Evolutionary conservation across 2,888 invertebrate species (phyloP).

Genomic region (Cryptophagus acutangulus): DNA sequence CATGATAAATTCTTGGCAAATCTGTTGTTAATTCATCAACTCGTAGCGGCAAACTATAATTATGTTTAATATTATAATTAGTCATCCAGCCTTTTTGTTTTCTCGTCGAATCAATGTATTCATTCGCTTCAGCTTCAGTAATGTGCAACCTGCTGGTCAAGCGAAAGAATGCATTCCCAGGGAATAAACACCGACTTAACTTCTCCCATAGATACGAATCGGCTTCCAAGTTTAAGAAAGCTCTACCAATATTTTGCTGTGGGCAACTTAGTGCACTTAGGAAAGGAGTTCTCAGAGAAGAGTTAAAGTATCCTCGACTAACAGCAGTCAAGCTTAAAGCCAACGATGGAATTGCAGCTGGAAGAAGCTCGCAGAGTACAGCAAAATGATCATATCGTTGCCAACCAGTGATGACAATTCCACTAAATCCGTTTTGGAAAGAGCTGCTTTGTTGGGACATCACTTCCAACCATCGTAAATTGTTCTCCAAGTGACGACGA

Average conservation of each 20-base stretch:
- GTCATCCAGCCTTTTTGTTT: conserved; percentile 61
- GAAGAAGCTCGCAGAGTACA: conserved; percentile 60
- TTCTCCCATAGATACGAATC: conserved; percentile 61
- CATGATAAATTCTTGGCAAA: conserved; percentile 55
- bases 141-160: conserved; percentile 48
- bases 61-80: conserved; percentile 62
- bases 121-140: conserved; percentile 45
- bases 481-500: conserved; percentile 65
- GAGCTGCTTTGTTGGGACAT: conserved; percentile 56
- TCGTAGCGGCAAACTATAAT: conserved; percentile 62
- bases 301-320: conserved; percentile 58
- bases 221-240: conserved; percentile 54
- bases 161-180: conserved; percentile 55
- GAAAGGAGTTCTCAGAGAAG: conserved; percentile 48
- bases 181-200: conserved; percentile 59
- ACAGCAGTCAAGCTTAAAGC: conserved; percentile 58
- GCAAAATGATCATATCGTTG: conserved; percentile 64
- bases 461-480: conserved; percentile 63
- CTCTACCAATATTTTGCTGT: conserved; percentile 34
- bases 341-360: conserved; percentile 59
- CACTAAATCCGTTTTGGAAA: conserved; percentile 51
- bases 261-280: conserved; percentile 55
- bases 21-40: conserved; percentile 58
- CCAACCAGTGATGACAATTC: conserved; percentile 58
- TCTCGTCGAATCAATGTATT: conserved; percentile 42